These are phyloP conservation scores for Hydroisotoma schaefferi DNA, from an alignment of 2,888 invertebrate species.

Conservation along the genomic window DNA sequence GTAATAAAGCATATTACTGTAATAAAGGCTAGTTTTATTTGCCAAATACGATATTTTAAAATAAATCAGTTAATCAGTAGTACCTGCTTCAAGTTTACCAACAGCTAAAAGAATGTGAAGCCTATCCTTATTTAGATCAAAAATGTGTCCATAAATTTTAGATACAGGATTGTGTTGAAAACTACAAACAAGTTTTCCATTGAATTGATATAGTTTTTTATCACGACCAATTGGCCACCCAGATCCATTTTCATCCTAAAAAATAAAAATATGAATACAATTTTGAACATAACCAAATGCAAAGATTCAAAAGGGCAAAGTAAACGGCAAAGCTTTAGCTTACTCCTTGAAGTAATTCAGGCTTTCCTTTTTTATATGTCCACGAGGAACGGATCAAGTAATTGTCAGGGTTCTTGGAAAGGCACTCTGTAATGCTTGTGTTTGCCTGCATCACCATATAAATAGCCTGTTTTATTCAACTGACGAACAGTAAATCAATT, in stretches of 20 bases:
- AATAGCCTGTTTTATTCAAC: background rate
- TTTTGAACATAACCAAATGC: background rate
- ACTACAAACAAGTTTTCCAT: slow-evolving; percentile 1
- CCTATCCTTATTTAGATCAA: background rate
- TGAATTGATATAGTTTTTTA: background rate
- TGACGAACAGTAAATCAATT: background rate
- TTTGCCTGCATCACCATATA: background rate
- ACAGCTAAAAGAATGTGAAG: slow-evolving; percentile 1
- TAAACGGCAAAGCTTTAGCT: background rate
- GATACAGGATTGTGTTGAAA: background rate
- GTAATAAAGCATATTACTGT: too few species aligned
- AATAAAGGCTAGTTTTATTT: too few species aligned
- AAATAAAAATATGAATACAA: background rate
- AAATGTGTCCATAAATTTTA: background rate
- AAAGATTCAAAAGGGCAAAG: background rate
- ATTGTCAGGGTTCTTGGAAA: background rate
- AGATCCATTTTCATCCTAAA: background rate
- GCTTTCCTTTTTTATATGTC: background rate
- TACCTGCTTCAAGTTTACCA: background rate
- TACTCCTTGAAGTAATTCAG: too few species aligned
- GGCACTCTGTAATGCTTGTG: background rate
- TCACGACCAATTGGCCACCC: background rate
- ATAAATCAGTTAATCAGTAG: background rate
- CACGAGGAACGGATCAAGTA: background rate
- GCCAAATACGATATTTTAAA: background rate